These are phyloP conservation scores for Labeo rohita DNA, from an alignment of 2,113 vertebrate species.

Conservation along the genomic window DNA sequence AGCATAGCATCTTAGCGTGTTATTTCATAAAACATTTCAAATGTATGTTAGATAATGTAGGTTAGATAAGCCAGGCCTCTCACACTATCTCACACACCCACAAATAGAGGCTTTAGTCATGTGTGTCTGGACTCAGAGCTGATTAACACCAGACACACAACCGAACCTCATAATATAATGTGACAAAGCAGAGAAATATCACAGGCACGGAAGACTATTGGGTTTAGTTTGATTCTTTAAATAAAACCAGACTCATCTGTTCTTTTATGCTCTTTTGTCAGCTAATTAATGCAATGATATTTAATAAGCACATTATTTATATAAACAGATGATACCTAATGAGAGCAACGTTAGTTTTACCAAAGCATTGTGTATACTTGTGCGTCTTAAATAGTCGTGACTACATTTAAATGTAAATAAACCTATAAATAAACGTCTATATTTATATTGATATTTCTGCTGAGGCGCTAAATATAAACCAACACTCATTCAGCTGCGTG, in stretches of 20 bases:
- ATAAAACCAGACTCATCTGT: background rate
- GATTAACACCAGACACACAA: slow-evolving; percentile 44
- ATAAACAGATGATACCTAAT: background rate
- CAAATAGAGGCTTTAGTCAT: slow-evolving; percentile 46
- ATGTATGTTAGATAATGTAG: background rate
- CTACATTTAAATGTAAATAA: background rate
- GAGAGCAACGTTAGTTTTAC: background rate
- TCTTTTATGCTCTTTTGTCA: background rate
- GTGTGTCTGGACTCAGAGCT: slow-evolving; percentile 28
- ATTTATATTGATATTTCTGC: slow-evolving; percentile 32
- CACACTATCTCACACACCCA: slow-evolving; percentile 33
- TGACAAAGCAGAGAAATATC: slow-evolving; percentile 46
- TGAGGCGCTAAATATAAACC: slow-evolving; percentile 42
- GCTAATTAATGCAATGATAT: background rate
- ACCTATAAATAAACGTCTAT: slow-evolving; percentile 26
- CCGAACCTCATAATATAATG: slow-evolving; percentile 35
- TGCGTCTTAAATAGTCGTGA: background rate
- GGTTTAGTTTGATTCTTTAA: background rate
- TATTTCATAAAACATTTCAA: slow-evolving; percentile 9
- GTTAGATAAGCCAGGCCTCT: slow-evolving; percentile 13
- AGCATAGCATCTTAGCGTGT: background rate
- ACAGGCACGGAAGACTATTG: slow-evolving; percentile 20
- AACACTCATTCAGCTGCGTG: slow-evolving; percentile 36
- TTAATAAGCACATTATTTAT: background rate
- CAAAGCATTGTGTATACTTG: background rate